Percentiles rank a stretch among this genome's conserved stretches.
Evolutionary conservation across 1,140 invertebrate species (phyloP).

Genomic region (Drosophila subpulchrella): DNA sequence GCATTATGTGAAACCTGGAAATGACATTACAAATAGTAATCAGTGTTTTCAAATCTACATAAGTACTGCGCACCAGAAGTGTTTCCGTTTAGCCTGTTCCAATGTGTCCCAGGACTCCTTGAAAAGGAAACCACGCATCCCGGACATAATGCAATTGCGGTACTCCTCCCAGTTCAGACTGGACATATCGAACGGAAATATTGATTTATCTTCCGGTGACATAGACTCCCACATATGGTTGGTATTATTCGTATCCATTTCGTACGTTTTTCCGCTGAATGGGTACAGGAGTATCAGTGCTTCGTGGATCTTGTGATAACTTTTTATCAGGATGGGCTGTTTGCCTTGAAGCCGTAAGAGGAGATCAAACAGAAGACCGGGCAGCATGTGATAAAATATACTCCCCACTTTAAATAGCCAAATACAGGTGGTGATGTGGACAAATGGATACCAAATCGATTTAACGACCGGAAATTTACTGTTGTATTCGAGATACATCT

Average conservation of each 20-base stretch:
- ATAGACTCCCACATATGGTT: conserved; percentile 87
- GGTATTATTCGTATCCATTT: conserved; percentile 87
- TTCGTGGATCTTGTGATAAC: conserved; percentile 89
- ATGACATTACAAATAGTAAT: too few relatives aligned
- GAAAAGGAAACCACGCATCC: not conserved
- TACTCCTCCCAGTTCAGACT: conserved; percentile 88
- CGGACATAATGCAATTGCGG: not conserved
- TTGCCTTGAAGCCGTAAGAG: conserved; percentile 83
- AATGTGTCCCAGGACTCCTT: conserved; percentile 7
- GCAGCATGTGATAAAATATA: conserved; percentile 86
- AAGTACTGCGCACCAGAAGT: not conserved
- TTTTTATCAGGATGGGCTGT: conserved; percentile 85
- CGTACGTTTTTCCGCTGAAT: conserved; percentile 88
- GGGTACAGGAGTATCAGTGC: conserved; percentile 86
- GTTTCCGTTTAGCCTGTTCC: not conserved
- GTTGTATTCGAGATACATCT: conserved; percentile 42
- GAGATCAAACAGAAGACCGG: conserved; percentile 86
- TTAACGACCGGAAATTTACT: conserved; percentile 61
- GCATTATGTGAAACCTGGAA: too few relatives aligned
- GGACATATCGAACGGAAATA: conserved; percentile 89
- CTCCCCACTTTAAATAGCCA: conserved; percentile 83
- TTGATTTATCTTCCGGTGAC: conserved; percentile 86
- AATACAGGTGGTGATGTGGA: conserved; percentile 78
- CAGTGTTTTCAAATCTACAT: too few relatives aligned
- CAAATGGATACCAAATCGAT: conserved; percentile 85